phyloP scores from a whole-genome alignment of 2,888 invertebrate genomes.

The Stenodema calcarata region DNA sequence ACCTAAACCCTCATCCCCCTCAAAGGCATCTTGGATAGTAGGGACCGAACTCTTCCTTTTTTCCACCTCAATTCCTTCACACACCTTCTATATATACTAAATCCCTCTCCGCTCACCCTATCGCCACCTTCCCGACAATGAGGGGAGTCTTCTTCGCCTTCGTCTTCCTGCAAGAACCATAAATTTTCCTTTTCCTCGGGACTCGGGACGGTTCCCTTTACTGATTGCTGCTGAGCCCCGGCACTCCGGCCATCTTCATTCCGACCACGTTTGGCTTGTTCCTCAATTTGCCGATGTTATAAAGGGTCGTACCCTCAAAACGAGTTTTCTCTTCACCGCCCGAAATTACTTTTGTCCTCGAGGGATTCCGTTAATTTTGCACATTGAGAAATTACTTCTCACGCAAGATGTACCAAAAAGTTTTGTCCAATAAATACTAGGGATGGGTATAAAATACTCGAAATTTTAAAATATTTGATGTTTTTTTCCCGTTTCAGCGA shows the following conservation, averaged over 20 bases:
- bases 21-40: neutral
- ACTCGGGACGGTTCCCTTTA: neutral
- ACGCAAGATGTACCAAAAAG: too few species aligned
- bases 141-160: neutral
- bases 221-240: neutral
- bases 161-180: neutral
- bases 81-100: neutral
- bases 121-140: neutral
- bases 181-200: neutral
- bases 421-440: too few species aligned
- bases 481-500: too few species aligned
- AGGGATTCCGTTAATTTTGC: neutral
- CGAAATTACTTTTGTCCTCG: neutral
- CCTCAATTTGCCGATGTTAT: neutral
- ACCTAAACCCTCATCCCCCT: neutral
- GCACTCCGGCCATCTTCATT: neutral
- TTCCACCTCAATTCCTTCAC: neutral
- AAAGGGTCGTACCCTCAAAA: neutral
- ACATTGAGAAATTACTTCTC: neutral
- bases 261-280: neutral
- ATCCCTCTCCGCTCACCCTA: neutral
- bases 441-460: too few species aligned
- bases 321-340: neutral
- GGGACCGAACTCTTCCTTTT: neutral
- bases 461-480: too few species aligned